Evolutionary conservation across 2,113 vertebrate species (phyloP), one percentile per base, ranked within the genome.

Genomic region (Elephas maximus): DNA sequence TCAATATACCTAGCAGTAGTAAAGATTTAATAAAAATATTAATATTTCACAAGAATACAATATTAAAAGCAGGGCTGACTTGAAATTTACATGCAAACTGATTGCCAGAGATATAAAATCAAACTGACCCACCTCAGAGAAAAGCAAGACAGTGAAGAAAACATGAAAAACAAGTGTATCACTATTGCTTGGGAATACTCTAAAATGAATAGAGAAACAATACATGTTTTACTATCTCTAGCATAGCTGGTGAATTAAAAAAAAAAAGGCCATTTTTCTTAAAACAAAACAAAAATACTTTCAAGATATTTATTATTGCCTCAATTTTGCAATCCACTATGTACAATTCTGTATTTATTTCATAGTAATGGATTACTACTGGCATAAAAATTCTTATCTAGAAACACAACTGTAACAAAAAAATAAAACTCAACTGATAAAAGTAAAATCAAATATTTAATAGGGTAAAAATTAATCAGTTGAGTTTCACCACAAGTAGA

Each of bases 11-110:
- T 95, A 86, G 77, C 73, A 95, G 60, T 37, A 95, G 33, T 88
- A 97, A 98, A 98, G 85, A 96, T 97, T 97, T 98, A 97, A 98
- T 97, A 97, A 94, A 98, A 98, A 88, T 20, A 97, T 86, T 97
- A 97, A 96, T 96, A 98, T 97, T 98, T 98, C 91, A 97, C 37
- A 97, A 98, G 87, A 96, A 97, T 10, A 14, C 11, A 95, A 71
- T 96, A 98, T 92, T 97, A 97, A 97, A 98, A 95, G 90, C 78
- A 93, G 97, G 98, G 81, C 87, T 60, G 17, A 98, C 94, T 83
- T 15, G 76, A 97, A 90, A 89, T 89, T 79, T 93, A 96, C 93
- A 79, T 94, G 74, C 71, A 97, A 98, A 98, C 10, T 96, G 95
- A 98, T 96, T 83, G 93, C 57, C 30, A 93, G 85, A 63, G 93